Evolutionary conservation across 2,797 vertebrate genomes (phyloP).

Genomic region (Rhincodon typus): DNA sequence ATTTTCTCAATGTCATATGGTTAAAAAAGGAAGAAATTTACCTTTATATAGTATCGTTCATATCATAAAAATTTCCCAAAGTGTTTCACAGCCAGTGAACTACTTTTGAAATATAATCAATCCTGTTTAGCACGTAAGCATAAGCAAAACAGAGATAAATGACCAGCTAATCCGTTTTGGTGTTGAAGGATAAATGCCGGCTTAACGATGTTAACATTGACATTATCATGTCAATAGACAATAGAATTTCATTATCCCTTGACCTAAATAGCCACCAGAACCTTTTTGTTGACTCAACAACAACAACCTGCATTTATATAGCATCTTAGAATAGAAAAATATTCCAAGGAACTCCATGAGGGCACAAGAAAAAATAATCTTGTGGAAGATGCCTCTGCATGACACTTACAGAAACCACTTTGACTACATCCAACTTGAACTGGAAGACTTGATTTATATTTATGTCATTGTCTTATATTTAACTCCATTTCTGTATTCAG

Average conservation of each 20-base stretch:
- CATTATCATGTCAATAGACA: constrained; percentile 3
- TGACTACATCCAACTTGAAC: too few relatives aligned
- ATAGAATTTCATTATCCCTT: not conserved
- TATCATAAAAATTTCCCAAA: not conserved
- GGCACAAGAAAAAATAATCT: not conserved
- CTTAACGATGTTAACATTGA: not conserved
- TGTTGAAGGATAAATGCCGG: not conserved
- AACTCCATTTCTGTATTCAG: not conserved
- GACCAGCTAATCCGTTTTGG: not conserved
- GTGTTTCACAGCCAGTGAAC: not conserved
- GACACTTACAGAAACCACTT: not conserved
- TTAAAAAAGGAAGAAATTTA: not conserved
- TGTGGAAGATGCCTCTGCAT: not conserved
- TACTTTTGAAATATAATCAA: not conserved
- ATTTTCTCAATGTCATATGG: not conserved
- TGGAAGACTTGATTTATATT: not conserved
- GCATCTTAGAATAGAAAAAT: not conserved
- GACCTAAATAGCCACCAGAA: not conserved
- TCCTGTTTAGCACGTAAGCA: not conserved
- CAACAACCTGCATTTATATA: not conserved
- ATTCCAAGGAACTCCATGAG: not conserved
- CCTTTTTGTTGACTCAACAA: not conserved
- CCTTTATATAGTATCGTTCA: not conserved
- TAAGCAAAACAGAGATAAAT: not conserved
- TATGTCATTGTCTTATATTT: not conserved